Percentiles rank a stretch among this genome's conserved stretches.
phyloP scores from a whole-genome alignment of 1,140 invertebrate genomes.

The Drosophila varians region DNA sequence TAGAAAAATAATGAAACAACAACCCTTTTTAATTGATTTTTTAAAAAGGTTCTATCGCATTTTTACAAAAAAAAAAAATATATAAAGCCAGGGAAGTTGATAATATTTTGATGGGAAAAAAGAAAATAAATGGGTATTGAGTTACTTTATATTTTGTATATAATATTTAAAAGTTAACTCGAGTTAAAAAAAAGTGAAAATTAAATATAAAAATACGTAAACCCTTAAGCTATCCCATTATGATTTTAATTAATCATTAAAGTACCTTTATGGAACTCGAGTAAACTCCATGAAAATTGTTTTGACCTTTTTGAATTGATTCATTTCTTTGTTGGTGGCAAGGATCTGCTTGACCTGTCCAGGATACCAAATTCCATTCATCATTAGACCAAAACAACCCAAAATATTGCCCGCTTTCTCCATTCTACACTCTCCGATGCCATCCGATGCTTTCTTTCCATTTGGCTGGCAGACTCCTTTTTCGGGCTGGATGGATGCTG shows the following conservation, averaged over 20 bases:
- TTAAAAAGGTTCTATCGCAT: background rate
- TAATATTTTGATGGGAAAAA: background rate
- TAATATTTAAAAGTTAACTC: background rate
- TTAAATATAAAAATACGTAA: no score
- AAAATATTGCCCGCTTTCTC: background rate
- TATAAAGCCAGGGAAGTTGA: background rate
- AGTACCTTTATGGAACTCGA: no score
- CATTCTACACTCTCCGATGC: background rate
- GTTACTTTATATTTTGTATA: background rate
- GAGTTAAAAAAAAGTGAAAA: no score
- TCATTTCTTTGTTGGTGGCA: background rate
- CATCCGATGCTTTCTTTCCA: no score
- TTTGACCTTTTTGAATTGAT: background rate
- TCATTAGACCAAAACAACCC: constrained; percentile 9
- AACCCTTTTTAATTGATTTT: background rate
- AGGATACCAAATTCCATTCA: constrained; percentile 12
- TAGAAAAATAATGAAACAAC: background rate
- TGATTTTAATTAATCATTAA: background rate
- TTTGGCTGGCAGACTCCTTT: no score
- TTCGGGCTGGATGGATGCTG: constrained; percentile 34
- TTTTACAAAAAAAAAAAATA: background rate
- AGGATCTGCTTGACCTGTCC: constrained; percentile 20
- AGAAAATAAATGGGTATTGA: background rate
- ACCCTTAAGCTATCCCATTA: no score
- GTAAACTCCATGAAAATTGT: background rate